Evolutionary conservation across 2,797 vertebrate species (phyloP).

Genomic region (Borostomias antarcticus): DNA sequence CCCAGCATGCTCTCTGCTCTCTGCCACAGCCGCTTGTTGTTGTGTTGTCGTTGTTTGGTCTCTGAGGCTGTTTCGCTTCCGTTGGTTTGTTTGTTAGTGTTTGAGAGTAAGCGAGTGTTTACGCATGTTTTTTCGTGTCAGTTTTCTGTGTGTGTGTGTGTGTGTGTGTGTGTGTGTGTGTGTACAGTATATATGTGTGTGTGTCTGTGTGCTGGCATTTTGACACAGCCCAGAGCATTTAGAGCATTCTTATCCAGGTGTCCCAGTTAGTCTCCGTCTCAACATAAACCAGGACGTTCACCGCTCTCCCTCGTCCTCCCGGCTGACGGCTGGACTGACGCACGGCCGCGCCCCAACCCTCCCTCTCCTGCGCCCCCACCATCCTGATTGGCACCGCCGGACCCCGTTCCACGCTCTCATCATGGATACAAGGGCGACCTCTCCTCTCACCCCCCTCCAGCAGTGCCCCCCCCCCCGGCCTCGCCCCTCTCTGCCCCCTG

Average conservation of each 20-base stretch:
- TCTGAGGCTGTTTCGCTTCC: constrained; percentile 29
- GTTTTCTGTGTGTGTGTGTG: too few relatives aligned
- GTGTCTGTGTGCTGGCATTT: neutral
- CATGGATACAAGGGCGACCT: constrained; percentile 59
- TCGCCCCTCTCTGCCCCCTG: constrained; percentile 65
- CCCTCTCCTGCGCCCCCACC: constrained; percentile 21
- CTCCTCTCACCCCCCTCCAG: constrained; percentile 52
- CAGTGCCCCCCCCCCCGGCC: constrained; percentile 59
- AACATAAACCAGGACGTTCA: too few relatives aligned
- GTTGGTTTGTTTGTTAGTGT: constrained; percentile 35
- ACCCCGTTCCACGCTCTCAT: constrained; percentile 52
- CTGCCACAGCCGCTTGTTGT: constrained; percentile 62
- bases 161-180: too few relatives aligned
- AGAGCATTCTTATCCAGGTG: neutral
- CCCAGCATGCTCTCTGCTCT: constrained; percentile 55
- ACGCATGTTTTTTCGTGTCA: constrained; percentile 30
- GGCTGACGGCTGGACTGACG: too few relatives aligned
- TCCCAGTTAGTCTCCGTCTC: too few relatives aligned
- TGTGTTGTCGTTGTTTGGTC: constrained; percentile 62
- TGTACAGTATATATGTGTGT: too few relatives aligned
- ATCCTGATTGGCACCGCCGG: constrained; percentile 16
- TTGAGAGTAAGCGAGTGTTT: neutral
- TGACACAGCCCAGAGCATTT: constrained; percentile 6
- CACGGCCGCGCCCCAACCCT: neutral
- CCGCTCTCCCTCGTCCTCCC: neutral